Evolutionary conservation across 1,140 invertebrate species (phyloP).

Genomic region (Meloidogyne floridensis): DNA sequence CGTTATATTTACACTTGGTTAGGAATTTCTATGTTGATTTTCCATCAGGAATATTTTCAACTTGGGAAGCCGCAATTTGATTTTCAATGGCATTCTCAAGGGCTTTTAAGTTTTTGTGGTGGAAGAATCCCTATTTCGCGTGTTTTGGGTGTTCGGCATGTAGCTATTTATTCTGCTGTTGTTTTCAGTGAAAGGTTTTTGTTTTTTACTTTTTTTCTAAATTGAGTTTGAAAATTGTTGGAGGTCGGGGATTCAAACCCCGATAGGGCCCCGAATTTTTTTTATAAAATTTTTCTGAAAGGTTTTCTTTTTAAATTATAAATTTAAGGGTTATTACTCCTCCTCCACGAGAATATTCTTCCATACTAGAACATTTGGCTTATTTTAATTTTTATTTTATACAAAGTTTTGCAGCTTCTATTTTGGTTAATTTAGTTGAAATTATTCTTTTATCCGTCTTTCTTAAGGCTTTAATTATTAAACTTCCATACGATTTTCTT

Average conservation of each 20-base stretch:
- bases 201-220: no score
- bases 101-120: slow-evolving; percentile 62
- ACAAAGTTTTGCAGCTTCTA: slow-evolving; percentile 70
- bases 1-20: slow-evolving; percentile 61
- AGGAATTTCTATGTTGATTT: slow-evolving; percentile 61
- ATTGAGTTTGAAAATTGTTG: no score
- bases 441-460: neutral
- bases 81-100: slow-evolving; percentile 65
- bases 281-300: no score
- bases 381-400: no score
- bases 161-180: slow-evolving; percentile 62
- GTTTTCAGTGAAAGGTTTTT: slow-evolving; percentile 56
- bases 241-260: no score
- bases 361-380: no score
- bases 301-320: no score
- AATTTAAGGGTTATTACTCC: no score
- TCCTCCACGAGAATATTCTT: no score
- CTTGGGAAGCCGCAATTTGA: slow-evolving; percentile 58
- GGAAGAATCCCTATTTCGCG: slow-evolving; percentile 61
- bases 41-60: slow-evolving; percentile 54
- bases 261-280: no score
- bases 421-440: slow-evolving; percentile 70
- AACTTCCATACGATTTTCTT: slow-evolving; percentile 78
- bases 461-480: neutral
- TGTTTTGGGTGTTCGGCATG: slow-evolving; percentile 61